These are phyloP conservation scores for Zophobas morio DNA, from an alignment of 1,140 invertebrate genomes.

Conservation along the genomic window DNA sequence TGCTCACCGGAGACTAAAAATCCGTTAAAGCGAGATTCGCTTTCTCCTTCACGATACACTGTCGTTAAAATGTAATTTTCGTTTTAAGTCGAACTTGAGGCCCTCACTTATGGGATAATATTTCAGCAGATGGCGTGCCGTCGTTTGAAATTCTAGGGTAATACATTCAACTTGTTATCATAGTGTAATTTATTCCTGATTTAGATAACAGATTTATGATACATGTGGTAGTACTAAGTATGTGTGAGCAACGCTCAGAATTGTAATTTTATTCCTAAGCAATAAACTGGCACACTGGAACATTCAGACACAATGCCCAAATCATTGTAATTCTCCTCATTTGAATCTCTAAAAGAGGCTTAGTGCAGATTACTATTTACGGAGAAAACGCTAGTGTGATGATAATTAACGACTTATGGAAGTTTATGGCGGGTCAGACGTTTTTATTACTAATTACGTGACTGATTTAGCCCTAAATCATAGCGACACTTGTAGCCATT, in stretches of 20 bases:
- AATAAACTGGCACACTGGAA: slow-evolving; percentile 23
- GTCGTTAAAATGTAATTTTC: background rate
- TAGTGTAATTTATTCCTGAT: slow-evolving; percentile 5
- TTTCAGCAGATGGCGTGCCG: background rate
- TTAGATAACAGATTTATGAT: slow-evolving; percentile 9
- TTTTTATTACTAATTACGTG: background rate
- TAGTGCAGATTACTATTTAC: slow-evolving; percentile 31
- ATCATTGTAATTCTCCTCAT: slow-evolving; percentile 38
- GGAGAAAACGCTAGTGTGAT: slow-evolving; percentile 13
- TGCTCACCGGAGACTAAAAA: no score
- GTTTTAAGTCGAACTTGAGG: background rate
- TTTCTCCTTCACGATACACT: background rate
- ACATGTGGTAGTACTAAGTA: background rate
- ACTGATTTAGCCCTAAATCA: no score
- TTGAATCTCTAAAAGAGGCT: slow-evolving; percentile 33
- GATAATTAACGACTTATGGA: slow-evolving; percentile 11
- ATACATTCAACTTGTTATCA: slow-evolving; percentile 2
- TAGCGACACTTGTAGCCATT: no score
- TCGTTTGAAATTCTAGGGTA: background rate
- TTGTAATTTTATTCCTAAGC: slow-evolving; percentile 35
- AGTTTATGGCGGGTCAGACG: background rate
- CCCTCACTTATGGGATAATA: background rate
- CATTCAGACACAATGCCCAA: slow-evolving; percentile 18
- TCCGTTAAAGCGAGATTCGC: background rate
- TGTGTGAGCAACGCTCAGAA: slow-evolving; percentile 16